These are phyloP conservation scores for Staurois parvus DNA, from an alignment of 2,797 vertebrate genomes.

Conservation along the genomic window DNA sequence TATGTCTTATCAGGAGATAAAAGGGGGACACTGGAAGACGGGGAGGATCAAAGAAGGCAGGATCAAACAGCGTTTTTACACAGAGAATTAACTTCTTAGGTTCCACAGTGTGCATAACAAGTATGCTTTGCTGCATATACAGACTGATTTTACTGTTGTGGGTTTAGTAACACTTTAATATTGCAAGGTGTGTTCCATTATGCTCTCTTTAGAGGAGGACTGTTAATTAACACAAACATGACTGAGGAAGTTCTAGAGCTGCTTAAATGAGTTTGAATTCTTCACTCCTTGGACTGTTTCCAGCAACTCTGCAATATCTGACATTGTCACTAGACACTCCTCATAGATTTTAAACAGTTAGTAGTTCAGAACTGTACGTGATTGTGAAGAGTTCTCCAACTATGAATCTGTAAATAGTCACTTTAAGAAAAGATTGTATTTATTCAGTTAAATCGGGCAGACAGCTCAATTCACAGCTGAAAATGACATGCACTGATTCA, in stretches of 20 bases:
- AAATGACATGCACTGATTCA: background rate
- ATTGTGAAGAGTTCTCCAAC: background rate
- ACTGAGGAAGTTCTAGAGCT: background rate
- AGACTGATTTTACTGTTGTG: too few relatives aligned
- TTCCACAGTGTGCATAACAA: too few relatives aligned
- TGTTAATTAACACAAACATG: constrained; percentile 7
- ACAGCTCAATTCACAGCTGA: background rate
- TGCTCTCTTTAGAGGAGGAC: background rate
- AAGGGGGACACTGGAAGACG: too few relatives aligned
- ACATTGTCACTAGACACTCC: background rate
- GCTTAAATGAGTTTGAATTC: constrained; percentile 2
- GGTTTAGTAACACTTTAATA: too few relatives aligned
- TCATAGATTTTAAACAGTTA: background rate
- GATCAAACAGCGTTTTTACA: too few relatives aligned
- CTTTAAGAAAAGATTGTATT: constrained; percentile 2
- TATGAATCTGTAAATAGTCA: background rate
- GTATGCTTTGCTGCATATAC: too few relatives aligned
- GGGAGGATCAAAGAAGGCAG: too few relatives aligned
- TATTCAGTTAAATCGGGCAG: background rate
- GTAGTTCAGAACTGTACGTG: background rate
- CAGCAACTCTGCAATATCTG: background rate
- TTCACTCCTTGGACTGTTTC: background rate
- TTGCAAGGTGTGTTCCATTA: background rate
- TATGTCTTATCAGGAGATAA: too few relatives aligned
- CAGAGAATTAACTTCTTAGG: too few relatives aligned